These are phyloP conservation scores for Ormyrus thymus DNA, from an alignment of 2,888 invertebrate genomes.

Conservation along the genomic window DNA sequence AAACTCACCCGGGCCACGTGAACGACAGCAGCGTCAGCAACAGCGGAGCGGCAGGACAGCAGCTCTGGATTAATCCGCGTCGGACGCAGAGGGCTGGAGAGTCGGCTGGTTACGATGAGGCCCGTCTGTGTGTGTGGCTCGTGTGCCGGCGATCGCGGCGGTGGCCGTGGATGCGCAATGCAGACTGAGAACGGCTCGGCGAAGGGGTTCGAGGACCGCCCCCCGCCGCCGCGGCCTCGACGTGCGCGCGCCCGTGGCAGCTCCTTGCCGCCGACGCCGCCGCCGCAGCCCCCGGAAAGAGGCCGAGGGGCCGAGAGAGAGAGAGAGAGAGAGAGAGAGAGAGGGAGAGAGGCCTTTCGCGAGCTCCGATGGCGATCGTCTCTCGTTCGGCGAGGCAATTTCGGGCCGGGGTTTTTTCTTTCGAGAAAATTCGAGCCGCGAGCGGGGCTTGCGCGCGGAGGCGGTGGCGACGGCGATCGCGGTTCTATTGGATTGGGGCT, in stretches of 20 bases:
- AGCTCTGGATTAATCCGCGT: slow-evolving; percentile 1
- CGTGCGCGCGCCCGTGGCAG: slow-evolving; percentile 54
- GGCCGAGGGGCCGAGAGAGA: slow-evolving; percentile 4
- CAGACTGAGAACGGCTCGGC: slow-evolving; percentile 63
- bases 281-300: background rate
- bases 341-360: background rate
- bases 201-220: slow-evolving; percentile 67
- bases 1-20: slow-evolving; percentile 34
- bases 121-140: too few species aligned
- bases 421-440: too few species aligned
- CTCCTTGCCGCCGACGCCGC: slow-evolving; percentile 28
- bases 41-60: slow-evolving; percentile 58
- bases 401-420: too few species aligned
- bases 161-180: slow-evolving; percentile 70
- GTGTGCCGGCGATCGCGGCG: slow-evolving; percentile 56
- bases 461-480: too few species aligned
- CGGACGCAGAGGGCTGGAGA: too few species aligned
- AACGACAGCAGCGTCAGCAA: slow-evolving; percentile 52
- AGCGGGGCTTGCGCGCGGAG: too few species aligned
- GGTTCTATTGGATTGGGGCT: too few species aligned
- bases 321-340: slow-evolving; percentile 4
- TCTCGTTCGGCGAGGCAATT: too few species aligned
- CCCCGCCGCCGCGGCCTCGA: slow-evolving; percentile 3
- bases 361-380: too few species aligned
- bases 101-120: too few species aligned